Conservation (phyloP, 2,888 invertebrate species). For the Drosophila melanosoma region DNA sequence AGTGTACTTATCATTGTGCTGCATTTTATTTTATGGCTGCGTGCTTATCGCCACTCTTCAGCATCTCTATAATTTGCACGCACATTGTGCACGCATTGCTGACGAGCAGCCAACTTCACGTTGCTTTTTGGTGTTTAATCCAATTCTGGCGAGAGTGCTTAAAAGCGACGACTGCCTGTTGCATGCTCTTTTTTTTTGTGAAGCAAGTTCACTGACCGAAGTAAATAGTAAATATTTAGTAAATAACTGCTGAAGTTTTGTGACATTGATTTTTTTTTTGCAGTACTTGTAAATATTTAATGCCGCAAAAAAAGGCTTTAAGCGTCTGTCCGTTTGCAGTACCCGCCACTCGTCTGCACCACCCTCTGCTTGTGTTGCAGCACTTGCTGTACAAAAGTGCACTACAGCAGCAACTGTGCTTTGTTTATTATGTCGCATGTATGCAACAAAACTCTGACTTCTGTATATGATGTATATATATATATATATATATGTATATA, state of each 20-base stretch:
- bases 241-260: slow-evolving; percentile 37
- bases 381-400: slow-evolving; percentile 59
- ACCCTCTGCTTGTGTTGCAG: neutral
- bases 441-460: slow-evolving; percentile 34
- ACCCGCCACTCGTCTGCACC: neutral
- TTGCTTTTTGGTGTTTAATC: slow-evolving; percentile 1
- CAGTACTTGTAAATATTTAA: slow-evolving; percentile 69
- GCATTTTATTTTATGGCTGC: slow-evolving; percentile 14
- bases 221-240: slow-evolving; percentile 5
- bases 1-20: neutral
- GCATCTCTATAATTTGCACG: slow-evolving; percentile 2
- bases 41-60: slow-evolving; percentile 20
- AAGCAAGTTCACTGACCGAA: slow-evolving; percentile 67
- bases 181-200: slow-evolving; percentile 2
- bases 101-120: slow-evolving; percentile 14
- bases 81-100: slow-evolving; percentile 4
- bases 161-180: slow-evolving; percentile 40
- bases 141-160: slow-evolving; percentile 8
- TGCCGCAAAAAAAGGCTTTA: slow-evolving; percentile 57
- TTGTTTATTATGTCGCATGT: slow-evolving; percentile 72
- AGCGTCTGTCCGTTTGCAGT: slow-evolving; percentile 2
- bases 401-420: slow-evolving; percentile 67
- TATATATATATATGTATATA: neutral
- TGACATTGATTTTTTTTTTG: slow-evolving; percentile 62
- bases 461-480: neutral